Conservation (phyloP, 2,113 vertebrate genomes). For the Apeltes quadracus region DNA sequence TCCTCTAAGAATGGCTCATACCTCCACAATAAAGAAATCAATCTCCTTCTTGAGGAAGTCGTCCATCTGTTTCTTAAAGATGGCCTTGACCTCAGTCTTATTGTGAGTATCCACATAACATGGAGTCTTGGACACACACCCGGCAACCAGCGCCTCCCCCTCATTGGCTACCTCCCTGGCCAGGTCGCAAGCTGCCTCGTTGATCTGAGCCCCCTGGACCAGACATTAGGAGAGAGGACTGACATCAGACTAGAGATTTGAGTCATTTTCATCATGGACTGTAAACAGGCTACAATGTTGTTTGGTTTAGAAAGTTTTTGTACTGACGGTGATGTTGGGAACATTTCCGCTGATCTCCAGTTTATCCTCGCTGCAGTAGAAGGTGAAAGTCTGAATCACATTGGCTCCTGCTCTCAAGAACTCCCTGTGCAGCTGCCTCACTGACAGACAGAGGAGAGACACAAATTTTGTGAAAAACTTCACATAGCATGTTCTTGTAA, state of each 20-base stretch:
- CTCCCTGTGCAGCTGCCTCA: slow-evolving; percentile 88
- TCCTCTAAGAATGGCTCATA: slow-evolving; percentile 48
- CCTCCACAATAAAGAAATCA: slow-evolving; percentile 94
- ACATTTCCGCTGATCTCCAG: slow-evolving; percentile 88
- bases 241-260: neutral
- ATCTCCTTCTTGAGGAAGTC: slow-evolving; percentile 90
- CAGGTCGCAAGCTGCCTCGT: slow-evolving; percentile 92
- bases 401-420: slow-evolving; percentile 87
- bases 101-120: slow-evolving; percentile 88
- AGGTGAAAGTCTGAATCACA: slow-evolving; percentile 88
- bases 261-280: neutral
- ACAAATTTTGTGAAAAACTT: neutral
- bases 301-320: neutral
- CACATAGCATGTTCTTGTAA: neutral
- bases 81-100: slow-evolving; percentile 86
- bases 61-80: slow-evolving; percentile 87
- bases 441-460: slow-evolving; percentile 60
- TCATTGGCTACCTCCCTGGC: slow-evolving; percentile 89
- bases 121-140: slow-evolving; percentile 91
- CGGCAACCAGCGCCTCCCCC: slow-evolving; percentile 89
- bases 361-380: slow-evolving; percentile 90
- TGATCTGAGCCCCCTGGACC: slow-evolving; percentile 86
- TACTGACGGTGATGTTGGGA: slow-evolving; percentile 84
- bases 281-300: neutral
- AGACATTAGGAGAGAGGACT: neutral